A percentile compares a stretch with the other conserved stretches of the same genome.
These are phyloP conservation scores for Benthosema pterotum DNA, from an alignment of 2,797 vertebrate genomes.

Conservation along the genomic window DNA sequence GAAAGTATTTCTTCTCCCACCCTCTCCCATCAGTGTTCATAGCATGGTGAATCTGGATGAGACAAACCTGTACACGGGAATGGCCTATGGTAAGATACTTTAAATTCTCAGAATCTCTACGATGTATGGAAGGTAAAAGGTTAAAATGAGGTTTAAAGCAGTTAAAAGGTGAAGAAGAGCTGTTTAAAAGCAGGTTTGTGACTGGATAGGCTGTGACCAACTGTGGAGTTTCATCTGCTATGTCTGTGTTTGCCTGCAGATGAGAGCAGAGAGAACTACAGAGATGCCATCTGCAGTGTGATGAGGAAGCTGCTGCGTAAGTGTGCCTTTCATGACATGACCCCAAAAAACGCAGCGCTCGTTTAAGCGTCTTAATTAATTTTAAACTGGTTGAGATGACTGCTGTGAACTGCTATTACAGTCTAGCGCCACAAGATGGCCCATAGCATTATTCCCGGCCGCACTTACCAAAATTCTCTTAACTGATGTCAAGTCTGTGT, in stretches of 20 bases:
- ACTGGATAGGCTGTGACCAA: neutral
- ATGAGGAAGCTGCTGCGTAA: slow-evolving; percentile 92
- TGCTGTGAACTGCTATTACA: no score
- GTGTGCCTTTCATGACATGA: slow-evolving; percentile 67
- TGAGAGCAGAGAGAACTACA: slow-evolving; percentile 89
- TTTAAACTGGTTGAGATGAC: no score
- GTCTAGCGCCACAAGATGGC: no score
- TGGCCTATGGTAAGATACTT: slow-evolving; percentile 85
- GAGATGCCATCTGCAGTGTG: slow-evolving; percentile 87
- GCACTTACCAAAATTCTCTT: no score
- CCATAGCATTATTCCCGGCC: no score
- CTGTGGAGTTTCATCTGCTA: neutral
- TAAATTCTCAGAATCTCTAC: neutral
- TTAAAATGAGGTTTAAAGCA: no score
- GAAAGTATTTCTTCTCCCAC: neutral
- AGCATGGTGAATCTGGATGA: slow-evolving; percentile 93
- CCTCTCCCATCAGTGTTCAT: slow-evolving; percentile 81
- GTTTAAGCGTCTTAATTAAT: no score
- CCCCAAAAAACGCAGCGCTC: no score
- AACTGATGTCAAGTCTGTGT: no score
- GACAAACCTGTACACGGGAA: slow-evolving; percentile 90
- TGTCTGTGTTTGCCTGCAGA: slow-evolving; percentile 74
- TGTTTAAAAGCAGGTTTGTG: no score
- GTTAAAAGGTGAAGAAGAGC: no score
- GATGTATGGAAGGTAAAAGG: no score